Conservation (phyloP, 2,888 invertebrate genomes). For the Dexiosoma caninum region DNA sequence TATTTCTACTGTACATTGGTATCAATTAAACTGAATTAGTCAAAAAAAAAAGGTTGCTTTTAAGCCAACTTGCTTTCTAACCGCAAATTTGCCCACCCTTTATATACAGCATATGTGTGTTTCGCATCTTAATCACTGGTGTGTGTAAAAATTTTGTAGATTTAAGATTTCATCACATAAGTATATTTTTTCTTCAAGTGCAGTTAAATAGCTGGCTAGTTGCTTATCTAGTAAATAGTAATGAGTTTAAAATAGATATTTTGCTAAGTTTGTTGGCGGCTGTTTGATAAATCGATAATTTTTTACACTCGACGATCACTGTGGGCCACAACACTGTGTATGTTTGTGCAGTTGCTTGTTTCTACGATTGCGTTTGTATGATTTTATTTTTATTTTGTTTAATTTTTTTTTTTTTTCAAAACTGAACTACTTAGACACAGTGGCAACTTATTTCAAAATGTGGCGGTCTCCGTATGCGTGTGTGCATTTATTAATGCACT, state of each 20-base stretch:
- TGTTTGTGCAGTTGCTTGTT: background rate
- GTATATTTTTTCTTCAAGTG: conserved; percentile 38
- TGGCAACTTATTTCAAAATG: conserved; percentile 59
- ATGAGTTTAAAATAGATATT: conserved; percentile 34
- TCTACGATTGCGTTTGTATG: background rate
- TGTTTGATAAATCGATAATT: conserved; percentile 60
- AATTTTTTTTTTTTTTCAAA: background rate
- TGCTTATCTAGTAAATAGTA: conserved; percentile 8
- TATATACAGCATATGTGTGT: no score
- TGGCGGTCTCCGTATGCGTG: conserved; percentile 47
- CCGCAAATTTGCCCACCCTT: no score
- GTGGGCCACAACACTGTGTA: conserved; percentile 39
- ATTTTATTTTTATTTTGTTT: background rate
- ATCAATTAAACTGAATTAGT: no score
- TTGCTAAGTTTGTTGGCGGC: conserved; percentile 51
- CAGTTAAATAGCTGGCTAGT: background rate
- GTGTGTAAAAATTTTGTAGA: no score
- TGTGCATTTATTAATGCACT: conserved; percentile 66
- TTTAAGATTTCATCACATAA: no score
- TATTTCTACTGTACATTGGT: no score
- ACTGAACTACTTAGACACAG: conserved; percentile 59
- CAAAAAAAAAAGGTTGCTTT: no score
- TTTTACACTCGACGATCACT: conserved; percentile 52
- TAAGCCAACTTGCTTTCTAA: no score
- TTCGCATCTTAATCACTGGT: no score